These are phyloP conservation scores for Coelopa pilipes DNA, from an alignment of 2,888 invertebrate genomes.

Conservation along the genomic window DNA sequence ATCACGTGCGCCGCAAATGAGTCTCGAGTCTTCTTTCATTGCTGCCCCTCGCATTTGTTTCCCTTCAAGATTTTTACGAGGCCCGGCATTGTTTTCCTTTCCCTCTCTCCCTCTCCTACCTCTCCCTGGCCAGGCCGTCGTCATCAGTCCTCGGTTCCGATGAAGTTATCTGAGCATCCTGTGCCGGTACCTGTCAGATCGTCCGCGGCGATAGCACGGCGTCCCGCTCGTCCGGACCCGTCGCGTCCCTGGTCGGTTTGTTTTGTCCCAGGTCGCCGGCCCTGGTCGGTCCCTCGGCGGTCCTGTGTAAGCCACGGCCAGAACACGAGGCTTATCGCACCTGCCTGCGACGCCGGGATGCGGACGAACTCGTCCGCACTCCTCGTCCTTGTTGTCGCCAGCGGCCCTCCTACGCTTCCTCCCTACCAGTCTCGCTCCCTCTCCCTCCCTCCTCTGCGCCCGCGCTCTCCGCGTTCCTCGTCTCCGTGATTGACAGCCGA, in stretches of 20 bases:
- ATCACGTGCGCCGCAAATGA: slow-evolving; percentile 30
- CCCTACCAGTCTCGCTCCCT: neutral
- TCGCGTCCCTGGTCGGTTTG: neutral
- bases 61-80: slow-evolving; percentile 4
- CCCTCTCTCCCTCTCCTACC: neutral
- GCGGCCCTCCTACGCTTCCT: no score
- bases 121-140: no score
- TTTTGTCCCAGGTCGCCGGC: neutral
- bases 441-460: no score
- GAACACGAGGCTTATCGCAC: slow-evolving; percentile 15
- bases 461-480: neutral
- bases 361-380: no score
- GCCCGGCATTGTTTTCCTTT: neutral
- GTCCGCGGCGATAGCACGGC: slow-evolving; percentile 21
- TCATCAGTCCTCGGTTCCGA: slow-evolving; percentile 12
- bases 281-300: neutral
- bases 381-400: no score
- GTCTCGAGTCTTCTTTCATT: neutral
- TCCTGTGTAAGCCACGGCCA: neutral
- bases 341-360: neutral
- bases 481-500: neutral
- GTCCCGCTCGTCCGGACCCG: neutral
- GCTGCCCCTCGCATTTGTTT: slow-evolving; percentile 3
- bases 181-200: slow-evolving; percentile 39
- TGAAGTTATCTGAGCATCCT: slow-evolving; percentile 39